Evolutionary conservation across 2,113 vertebrate species (phyloP), one percentile per base, ranked within the genome.

Genomic region (Odobenus rosmarus): DNA sequence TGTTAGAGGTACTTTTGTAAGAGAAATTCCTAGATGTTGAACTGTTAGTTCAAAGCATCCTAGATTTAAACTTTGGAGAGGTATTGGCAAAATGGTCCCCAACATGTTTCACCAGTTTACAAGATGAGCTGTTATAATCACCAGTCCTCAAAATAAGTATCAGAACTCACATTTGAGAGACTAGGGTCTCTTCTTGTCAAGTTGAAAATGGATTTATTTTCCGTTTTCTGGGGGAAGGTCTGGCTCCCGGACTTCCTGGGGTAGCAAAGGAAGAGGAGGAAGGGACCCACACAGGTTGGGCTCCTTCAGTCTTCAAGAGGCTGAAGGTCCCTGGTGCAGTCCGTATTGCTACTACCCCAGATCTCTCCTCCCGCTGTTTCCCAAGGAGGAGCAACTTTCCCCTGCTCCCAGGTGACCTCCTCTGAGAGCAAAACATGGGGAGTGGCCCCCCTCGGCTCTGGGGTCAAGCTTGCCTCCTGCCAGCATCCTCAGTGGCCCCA

Each of bases 401-500:
- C 42, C 81, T 86, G 59, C 42, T 94, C 92, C 59, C 28, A 15
- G 93, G 71, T 94, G 90, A 92, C 95, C 94, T 94, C 39, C 62
- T 83, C 62, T 49, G 86, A 91, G 62, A 81, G 53, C 72, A 6
- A 39, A 67, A 62, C 31, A 31, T 14, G 16, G 31, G 42, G 81
- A 74, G 91, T 21, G 55, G 71, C 23, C 53, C 7, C 62, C 61
- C 64, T 95, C 21, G 10, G 62, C 57, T 33, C 14, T 57, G 23
- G 53, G 72, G 62, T 94, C 77, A 80, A 72, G 55, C 95, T 53
- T 79, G 59, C 76, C 67, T 71, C 49, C 81, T 97, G 95, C 87
- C 94, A 90, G 96, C 91, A 33, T 96, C 83, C 80, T 64, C 59
- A 24, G 12, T 33, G 46, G 80, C 77, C 94, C 87, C 90, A 97